Evolutionary conservation across 1,140 invertebrate genomes (phyloP).

Genomic region (Amphibalanus amphitrite): DNA sequence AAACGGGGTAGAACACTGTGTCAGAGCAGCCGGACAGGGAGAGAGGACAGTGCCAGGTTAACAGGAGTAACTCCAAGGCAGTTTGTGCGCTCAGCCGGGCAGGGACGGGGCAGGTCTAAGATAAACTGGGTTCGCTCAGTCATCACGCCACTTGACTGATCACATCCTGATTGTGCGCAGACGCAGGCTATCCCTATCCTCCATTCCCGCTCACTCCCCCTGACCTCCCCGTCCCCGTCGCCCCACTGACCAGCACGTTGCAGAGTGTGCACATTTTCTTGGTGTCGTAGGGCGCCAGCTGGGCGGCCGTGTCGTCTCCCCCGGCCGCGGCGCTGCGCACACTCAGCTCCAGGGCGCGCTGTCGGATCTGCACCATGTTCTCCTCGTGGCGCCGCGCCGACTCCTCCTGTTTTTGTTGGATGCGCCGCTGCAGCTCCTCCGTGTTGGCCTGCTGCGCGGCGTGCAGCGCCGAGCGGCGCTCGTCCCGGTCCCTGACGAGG

Average conservation of each 20-base stretch:
- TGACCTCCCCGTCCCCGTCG: too few relatives aligned
- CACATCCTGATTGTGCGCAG: too few relatives aligned
- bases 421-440: constrained; percentile 70
- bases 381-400: constrained; percentile 69
- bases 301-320: background rate
- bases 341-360: constrained; percentile 53
- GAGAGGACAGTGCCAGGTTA: too few relatives aligned
- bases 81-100: too few relatives aligned
- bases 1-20: too few relatives aligned
- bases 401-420: constrained; percentile 76
- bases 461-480: constrained; percentile 58
- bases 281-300: constrained; percentile 47
- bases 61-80: too few relatives aligned
- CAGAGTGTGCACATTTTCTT: constrained; percentile 53
- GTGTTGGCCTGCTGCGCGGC: constrained; percentile 69
- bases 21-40: too few relatives aligned
- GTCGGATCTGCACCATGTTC: constrained; percentile 72
- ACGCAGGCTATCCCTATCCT: too few relatives aligned
- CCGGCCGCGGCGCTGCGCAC: constrained; percentile 4
- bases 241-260: constrained; percentile 31
- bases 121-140: too few relatives aligned
- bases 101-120: too few relatives aligned
- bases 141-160: too few relatives aligned
- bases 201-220: too few relatives aligned
- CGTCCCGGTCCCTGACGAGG: constrained; percentile 38